phyloP scores from a whole-genome alignment of 2,113 vertebrate genomes.

The Lipophrys pholis region DNA sequence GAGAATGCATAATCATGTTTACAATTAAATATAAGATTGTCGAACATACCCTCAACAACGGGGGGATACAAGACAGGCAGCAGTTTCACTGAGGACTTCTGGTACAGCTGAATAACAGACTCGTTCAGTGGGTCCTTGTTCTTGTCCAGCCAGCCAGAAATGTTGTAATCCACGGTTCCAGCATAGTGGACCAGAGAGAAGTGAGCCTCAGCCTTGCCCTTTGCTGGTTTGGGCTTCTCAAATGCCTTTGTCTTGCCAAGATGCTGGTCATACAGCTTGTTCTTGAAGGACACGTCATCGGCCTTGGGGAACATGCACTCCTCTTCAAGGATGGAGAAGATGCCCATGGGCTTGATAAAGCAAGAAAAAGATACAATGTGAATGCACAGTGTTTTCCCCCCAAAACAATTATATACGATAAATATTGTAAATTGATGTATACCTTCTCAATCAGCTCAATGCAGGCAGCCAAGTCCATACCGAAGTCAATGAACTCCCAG shows the following conservation, averaged over 20 bases:
- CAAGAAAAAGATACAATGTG: background rate
- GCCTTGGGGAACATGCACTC: constrained; percentile 86
- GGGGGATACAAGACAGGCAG: constrained; percentile 56
- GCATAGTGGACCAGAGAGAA: constrained; percentile 91
- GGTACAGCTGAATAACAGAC: constrained; percentile 74
- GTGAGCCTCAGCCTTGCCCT: constrained; percentile 89
- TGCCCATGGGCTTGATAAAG: constrained; percentile 82
- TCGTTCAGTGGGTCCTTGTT: constrained; percentile 80
- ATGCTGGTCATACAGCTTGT: constrained; percentile 78
- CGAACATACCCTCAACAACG: constrained; percentile 56
- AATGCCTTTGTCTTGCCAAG: constrained; percentile 72
- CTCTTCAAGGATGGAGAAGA: constrained; percentile 86
- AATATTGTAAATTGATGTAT: constrained; percentile 13
- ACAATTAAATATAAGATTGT: background rate
- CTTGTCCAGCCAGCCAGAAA: constrained; percentile 72
- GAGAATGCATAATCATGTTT: background rate
- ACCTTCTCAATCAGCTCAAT: constrained; percentile 93
- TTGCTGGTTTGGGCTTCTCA: constrained; percentile 90
- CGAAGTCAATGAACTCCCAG: constrained; percentile 93
- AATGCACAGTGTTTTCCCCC: background rate
- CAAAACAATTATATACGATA: background rate
- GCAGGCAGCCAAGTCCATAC: constrained; percentile 91
- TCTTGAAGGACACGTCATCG: constrained; percentile 74
- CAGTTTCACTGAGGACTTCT: constrained; percentile 76
- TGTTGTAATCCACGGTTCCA: constrained; percentile 90